Base-by-base conservation (phyloP, 2,888 invertebrate genomes). In the Drosophila kanekoi region DNA sequence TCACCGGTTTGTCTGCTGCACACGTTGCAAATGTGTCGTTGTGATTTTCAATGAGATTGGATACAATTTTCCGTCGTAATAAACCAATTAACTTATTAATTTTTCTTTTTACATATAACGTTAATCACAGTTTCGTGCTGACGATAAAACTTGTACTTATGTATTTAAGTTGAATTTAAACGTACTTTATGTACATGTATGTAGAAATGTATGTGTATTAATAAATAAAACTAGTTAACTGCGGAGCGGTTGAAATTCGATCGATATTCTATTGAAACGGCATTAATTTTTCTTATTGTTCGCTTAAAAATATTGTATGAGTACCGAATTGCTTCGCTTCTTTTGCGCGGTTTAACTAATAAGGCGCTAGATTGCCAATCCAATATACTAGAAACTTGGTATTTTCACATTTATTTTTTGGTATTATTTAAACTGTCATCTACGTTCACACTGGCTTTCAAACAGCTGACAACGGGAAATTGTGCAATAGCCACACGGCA, bases 11-110 rank as follows among this genome's bases (percentile, higher is more conserved):
- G 43, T 48, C 61, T 32, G 54, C 51, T 44, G 53, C 60, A 52
- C 60, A 49, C 18, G 47, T 57, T 51, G 63, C 61, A 52, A 63
- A 71, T 72, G 53, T 74, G 72, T 77, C 76, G 66, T 79, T 83
- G 87, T 88, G 88, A 85, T 85, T 77, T 80, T 67, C 74, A 80
- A 69, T 87, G 89, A 85, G 87, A 88, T 88, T 88, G 80, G 66
- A 75, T 72, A 72, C 58, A 60, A 84, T 69, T 76, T 76, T 76
- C 75, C 78, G 73, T 87, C 72, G 61, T 68, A 65, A 62, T 72
- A 74, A 57, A 59, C 56, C 73, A 88, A 88, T 88, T 85, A 88
- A 85, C 88, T 85, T 86, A 85, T 88, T 88, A 88, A 78, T 75
- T 78, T 71, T 61, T 79, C 28, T 28, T 28, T 28, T 28, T 28